Evolutionary conservation across 2,113 vertebrate genomes (phyloP).

Genomic region (Pampusana beccarii): DNA sequence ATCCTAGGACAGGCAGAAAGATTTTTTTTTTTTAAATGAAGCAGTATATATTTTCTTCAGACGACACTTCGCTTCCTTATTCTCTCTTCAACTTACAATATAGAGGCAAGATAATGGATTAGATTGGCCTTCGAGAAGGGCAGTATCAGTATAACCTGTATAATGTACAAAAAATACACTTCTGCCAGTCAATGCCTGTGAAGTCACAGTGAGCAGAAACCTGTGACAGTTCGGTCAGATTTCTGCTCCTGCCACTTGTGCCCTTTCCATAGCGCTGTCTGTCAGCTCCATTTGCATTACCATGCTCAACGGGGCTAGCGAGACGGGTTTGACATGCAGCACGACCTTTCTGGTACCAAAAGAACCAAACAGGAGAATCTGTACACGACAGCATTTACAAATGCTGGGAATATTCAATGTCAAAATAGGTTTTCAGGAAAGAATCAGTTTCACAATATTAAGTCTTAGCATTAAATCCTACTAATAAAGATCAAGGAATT

Average conservation of each 20-base stretch:
- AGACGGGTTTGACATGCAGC: constrained; percentile 54
- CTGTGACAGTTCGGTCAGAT: constrained; percentile 1
- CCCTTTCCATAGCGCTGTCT: constrained; percentile 49
- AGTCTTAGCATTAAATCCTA: not conserved
- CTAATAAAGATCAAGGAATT: not conserved
- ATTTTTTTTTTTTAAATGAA: not conserved
- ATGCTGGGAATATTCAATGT: not conserved
- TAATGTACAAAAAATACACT: not conserved
- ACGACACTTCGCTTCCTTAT: not conserved
- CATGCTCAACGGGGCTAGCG: constrained; percentile 13
- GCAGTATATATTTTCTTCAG: not conserved
- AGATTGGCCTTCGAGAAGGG: not conserved
- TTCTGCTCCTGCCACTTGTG: constrained; percentile 34
- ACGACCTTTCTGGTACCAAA: constrained; percentile 52
- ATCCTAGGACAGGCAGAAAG: not conserved
- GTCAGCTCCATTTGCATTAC: constrained; percentile 43
- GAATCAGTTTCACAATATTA: not conserved
- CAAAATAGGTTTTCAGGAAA: not conserved
- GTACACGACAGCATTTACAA: not conserved
- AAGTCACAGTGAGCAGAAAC: not conserved
- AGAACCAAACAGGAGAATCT: constrained; percentile 40
- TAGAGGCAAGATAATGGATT: not conserved
- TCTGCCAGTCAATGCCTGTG: not conserved
- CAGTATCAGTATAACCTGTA: not conserved
- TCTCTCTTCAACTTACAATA: not conserved